Conservation (phyloP, 2,888 invertebrate species). For the Mimumesa dahlbomi region DNA sequence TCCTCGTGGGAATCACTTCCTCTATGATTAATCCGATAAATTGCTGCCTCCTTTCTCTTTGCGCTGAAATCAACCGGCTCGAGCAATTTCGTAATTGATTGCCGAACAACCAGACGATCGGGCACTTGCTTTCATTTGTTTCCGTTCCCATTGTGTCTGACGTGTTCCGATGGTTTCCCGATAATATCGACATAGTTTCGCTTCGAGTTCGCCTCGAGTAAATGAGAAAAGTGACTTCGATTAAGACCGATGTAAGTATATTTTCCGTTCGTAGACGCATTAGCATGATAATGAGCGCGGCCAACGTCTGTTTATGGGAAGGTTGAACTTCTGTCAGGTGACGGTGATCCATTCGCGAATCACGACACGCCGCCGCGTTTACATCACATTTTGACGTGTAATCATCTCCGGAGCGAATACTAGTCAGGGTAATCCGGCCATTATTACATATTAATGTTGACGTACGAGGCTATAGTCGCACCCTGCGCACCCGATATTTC, state of each 20-base stretch:
- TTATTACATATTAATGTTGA: slow-evolving; percentile 49
- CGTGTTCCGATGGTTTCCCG: too few species aligned
- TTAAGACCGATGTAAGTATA: too few species aligned
- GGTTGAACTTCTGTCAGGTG: too few species aligned
- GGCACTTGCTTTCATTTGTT: neutral
- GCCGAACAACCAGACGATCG: slow-evolving; percentile 40
- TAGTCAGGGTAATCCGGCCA: slow-evolving; percentile 10
- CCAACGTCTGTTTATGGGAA: too few species aligned
- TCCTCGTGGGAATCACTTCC: slow-evolving; percentile 66
- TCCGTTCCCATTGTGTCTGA: neutral
- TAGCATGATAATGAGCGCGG: too few species aligned
- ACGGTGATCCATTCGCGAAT: neutral
- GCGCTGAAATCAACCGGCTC: slow-evolving; percentile 57
- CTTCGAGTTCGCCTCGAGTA: too few species aligned
- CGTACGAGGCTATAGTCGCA: slow-evolving; percentile 27
- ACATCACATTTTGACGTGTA: slow-evolving; percentile 29
- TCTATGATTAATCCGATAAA: slow-evolving; percentile 72
- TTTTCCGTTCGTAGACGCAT: too few species aligned
- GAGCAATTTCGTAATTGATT: slow-evolving; percentile 70
- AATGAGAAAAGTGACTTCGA: too few species aligned
- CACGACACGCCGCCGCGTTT: slow-evolving; percentile 3
- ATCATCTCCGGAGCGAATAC: slow-evolving; percentile 23
- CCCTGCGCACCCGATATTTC: slow-evolving; percentile 40
- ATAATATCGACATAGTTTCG: neutral
- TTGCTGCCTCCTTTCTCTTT: slow-evolving; percentile 54